These are phyloP conservation scores for Lepilemur ruficaudatus DNA, from an alignment of 2,797 vertebrate species.

Conservation along the genomic window DNA sequence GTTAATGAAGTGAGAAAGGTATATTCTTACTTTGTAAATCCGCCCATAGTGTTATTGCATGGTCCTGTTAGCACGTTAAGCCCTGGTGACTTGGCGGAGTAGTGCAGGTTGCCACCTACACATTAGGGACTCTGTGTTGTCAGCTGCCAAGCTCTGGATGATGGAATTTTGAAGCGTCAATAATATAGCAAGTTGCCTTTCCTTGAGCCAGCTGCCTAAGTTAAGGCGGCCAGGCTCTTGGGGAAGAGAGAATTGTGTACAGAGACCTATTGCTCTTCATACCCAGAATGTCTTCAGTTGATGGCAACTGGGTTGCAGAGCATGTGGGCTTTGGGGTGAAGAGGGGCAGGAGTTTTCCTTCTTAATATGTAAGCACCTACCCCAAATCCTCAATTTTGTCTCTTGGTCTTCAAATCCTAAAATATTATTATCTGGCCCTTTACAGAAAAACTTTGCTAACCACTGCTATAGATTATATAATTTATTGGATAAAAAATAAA, in stretches of 20 bases:
- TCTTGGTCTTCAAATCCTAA: background rate
- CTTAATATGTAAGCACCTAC: background rate
- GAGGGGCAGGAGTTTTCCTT: background rate
- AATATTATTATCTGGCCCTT: background rate
- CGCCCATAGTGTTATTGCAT: fast-evolving
- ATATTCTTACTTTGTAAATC: background rate
- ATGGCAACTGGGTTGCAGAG: background rate
- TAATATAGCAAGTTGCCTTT: background rate
- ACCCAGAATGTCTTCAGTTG: background rate
- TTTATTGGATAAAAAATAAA: background rate
- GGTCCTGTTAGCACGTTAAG: background rate
- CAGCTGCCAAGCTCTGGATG: background rate
- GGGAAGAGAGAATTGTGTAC: background rate
- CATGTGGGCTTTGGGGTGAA: background rate
- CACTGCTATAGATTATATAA: background rate
- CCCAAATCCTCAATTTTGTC: background rate
- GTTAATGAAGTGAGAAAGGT: background rate
- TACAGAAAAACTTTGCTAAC: background rate
- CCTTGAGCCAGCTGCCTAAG: background rate
- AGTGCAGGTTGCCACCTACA: background rate
- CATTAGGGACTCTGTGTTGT: background rate
- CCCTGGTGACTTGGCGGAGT: background rate
- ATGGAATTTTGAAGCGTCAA: background rate
- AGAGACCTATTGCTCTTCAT: background rate
- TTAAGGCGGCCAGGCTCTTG: background rate